phyloP scores from a whole-genome alignment of 1,140 invertebrate genomes.

The Drosophila sproati region DNA sequence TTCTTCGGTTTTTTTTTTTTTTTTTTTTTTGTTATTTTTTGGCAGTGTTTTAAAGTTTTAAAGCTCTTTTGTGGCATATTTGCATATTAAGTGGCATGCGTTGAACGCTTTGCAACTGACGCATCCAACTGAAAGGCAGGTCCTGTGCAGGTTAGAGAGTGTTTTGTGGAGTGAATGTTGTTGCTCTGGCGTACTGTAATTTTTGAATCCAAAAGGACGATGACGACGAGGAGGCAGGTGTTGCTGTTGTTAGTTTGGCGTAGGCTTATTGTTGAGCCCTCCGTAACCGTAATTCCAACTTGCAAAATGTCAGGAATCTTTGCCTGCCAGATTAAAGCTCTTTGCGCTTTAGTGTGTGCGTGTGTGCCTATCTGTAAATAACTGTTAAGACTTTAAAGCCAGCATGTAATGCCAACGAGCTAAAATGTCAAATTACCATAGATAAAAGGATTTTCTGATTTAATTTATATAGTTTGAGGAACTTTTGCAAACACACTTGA shows the following conservation, averaged over 20 bases:
- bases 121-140: background rate
- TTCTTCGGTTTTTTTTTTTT: conserved; percentile 26
- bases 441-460: conserved; percentile 57
- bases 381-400: conserved; percentile 48
- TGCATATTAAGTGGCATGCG: conserved; percentile 81
- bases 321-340: conserved; percentile 49
- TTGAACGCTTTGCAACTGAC: conserved; percentile 49
- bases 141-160: background rate
- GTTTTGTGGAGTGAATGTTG: background rate
- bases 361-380: conserved; percentile 24
- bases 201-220: conserved; percentile 7
- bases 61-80: conserved; percentile 79
- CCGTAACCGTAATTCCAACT: conserved; percentile 45
- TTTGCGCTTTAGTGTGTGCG: conserved; percentile 10
- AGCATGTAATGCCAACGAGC: conserved; percentile 51
- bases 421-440: conserved; percentile 71
- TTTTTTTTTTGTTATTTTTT: conserved; percentile 8
- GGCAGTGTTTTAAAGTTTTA: conserved; percentile 79
- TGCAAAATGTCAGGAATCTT: conserved; percentile 69
- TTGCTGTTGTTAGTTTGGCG: conserved; percentile 66
- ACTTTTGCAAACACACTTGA: conserved; percentile 42
- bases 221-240: conserved; percentile 33
- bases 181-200: background rate
- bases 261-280: conserved; percentile 68
- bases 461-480: conserved; percentile 51